Evolutionary conservation across 2,113 vertebrate species (phyloP).

Genomic region (Muntiacus reevesi): DNA sequence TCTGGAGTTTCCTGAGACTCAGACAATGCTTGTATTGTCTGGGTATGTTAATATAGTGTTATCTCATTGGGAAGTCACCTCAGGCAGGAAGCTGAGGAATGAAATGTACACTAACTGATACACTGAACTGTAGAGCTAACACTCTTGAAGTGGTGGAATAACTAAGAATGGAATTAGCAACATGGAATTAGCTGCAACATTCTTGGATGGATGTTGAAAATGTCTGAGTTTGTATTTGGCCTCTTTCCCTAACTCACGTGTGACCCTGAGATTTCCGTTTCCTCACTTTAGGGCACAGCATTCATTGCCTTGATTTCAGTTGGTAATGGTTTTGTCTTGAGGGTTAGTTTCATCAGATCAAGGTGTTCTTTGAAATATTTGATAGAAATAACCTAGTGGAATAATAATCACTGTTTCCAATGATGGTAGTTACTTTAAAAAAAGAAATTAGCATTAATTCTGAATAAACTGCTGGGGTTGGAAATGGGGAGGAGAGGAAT

Average conservation of each 20-base stretch:
- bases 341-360: neutral
- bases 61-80: neutral
- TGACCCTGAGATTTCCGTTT: neutral
- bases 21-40: neutral
- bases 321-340: neutral
- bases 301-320: neutral
- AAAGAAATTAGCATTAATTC: slow-evolving; percentile 24
- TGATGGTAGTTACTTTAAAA: neutral
- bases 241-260: neutral
- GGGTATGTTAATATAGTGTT: neutral
- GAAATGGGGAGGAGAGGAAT: neutral
- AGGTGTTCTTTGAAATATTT: slow-evolving; percentile 18
- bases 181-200: neutral
- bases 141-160: neutral
- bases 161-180: neutral
- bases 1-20: slow-evolving; percentile 18
- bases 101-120: neutral
- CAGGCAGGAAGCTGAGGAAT: neutral
- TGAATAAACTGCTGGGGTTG: neutral
- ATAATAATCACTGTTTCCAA: neutral
- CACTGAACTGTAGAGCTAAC: neutral
- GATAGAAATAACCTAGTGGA: neutral
- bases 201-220: neutral
- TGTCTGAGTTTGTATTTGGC: neutral
- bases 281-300: neutral